Conservation (phyloP, 2,888 invertebrate species). For the Epiblema foenella region DNA sequence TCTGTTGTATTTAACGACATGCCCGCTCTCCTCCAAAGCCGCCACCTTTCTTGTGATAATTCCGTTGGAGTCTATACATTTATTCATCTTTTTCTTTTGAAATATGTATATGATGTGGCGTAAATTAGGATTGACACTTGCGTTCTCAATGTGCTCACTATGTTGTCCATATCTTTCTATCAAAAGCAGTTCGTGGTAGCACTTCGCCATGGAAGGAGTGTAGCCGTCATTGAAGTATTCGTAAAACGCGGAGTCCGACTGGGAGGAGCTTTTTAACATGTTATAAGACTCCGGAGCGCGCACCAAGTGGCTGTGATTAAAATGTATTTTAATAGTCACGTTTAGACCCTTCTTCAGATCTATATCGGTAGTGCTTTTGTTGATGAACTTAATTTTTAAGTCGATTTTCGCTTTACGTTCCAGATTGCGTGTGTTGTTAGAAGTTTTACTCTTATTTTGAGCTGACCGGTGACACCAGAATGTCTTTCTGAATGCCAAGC, state of each 20-base stretch:
- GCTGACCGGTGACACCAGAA: conserved; percentile 54
- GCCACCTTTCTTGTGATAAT: conserved; percentile 16
- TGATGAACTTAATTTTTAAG: conserved; percentile 55
- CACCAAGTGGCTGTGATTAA: conserved; percentile 55
- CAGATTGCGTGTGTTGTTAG: conserved; percentile 46
- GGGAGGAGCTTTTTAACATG: conserved; percentile 48
- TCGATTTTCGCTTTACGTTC: conserved; percentile 56
- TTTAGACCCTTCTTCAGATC: conserved; percentile 54
- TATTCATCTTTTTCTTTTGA: conserved; percentile 30
- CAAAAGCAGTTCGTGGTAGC: conserved; percentile 52
- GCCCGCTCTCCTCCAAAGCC: conserved; percentile 45
- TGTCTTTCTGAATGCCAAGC: conserved; percentile 54
- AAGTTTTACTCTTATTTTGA: conserved; percentile 50
- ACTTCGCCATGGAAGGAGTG: conserved; percentile 46
- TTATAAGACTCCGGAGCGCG: conserved; percentile 46
- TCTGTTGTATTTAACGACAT: conserved; percentile 44
- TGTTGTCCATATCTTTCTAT: conserved; percentile 48
- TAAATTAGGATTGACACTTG: conserved; percentile 49
- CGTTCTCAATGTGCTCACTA: conserved; percentile 46
- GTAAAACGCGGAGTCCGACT: conserved; percentile 50
- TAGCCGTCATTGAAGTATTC: conserved; percentile 52
- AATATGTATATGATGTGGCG: conserved; percentile 48
- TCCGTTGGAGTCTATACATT: conserved; percentile 41
- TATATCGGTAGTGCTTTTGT: conserved; percentile 55
- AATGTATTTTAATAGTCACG: conserved; percentile 52